Evolutionary conservation across 2,888 invertebrate species (phyloP).

Genomic region (Polietes domitor): DNA sequence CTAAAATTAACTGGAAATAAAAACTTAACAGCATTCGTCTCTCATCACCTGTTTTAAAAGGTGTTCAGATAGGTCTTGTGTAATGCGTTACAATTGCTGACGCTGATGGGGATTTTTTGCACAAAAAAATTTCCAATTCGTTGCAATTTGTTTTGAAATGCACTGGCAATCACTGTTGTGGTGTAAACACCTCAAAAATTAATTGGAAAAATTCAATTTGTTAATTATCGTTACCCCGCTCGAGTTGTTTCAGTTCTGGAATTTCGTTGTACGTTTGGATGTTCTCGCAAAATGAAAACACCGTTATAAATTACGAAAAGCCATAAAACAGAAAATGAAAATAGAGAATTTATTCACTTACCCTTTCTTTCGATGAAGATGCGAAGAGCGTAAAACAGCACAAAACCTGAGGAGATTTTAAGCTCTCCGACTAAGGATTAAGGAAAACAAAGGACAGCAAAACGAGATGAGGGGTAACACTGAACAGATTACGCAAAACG

Average conservation of each 20-base stretch:
- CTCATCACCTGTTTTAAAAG: too few relatives aligned
- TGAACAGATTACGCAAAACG: conserved; percentile 1
- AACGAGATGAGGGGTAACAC: not conserved
- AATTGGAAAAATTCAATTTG: not conserved
- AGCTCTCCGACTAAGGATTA: not conserved
- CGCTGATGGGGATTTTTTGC: not conserved
- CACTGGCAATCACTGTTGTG: not conserved
- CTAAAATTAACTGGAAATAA: too few relatives aligned
- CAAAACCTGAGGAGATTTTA: conserved; percentile 11
- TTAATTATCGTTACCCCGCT: not conserved
- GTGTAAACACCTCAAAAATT: not conserved
- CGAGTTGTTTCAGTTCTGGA: not conserved
- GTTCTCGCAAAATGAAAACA: not conserved
- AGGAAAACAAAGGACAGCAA: not conserved
- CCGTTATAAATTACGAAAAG: conserved; percentile 5
- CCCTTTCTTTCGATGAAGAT: not conserved
- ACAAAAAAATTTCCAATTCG: not conserved
- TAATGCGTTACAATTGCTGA: not conserved
- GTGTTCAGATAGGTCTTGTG: not conserved
- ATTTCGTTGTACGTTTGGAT: not conserved
- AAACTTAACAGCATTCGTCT: too few relatives aligned
- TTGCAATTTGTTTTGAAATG: not conserved
- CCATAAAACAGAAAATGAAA: not conserved
- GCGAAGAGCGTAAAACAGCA: not conserved
- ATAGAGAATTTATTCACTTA: conserved; percentile 2